phyloP scores from a whole-genome alignment of 92 coral and sea anemone species.

The Anthopleura xanthogrammica region DNA sequence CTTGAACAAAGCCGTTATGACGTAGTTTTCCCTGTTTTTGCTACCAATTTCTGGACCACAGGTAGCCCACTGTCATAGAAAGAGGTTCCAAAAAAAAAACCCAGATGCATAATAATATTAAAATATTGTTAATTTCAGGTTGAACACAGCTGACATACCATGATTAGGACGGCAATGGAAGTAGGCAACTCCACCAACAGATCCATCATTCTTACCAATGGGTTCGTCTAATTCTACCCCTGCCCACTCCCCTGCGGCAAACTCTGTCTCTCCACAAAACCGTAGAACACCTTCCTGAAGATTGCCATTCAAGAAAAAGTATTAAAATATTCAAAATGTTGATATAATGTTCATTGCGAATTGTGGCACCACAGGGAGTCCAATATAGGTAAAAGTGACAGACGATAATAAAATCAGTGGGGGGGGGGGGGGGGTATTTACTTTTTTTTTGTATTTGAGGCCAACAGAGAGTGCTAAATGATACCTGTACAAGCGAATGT shows the following conservation, averaged over 20 bases:
- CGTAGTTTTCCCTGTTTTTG: too few species aligned
- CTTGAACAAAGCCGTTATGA: not conserved
- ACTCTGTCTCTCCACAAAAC: slow-evolving; percentile 93
- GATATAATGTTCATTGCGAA: not conserved
- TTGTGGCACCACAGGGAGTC: too few species aligned
- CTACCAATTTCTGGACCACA: not conserved
- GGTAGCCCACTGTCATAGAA: not conserved
- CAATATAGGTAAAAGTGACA: too few species aligned
- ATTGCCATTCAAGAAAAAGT: not conserved
- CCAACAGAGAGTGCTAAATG: too few species aligned
- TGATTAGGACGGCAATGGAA: slow-evolving; percentile 81
- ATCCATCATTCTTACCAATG: slow-evolving; percentile 89
- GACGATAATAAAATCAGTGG: too few species aligned
- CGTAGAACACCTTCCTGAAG: slow-evolving; percentile 78
- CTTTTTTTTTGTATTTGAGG: too few species aligned
- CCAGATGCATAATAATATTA: too few species aligned
- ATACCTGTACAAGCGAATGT: too few species aligned
- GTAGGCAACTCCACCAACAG: slow-evolving; percentile 79
- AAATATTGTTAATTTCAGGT: too few species aligned
- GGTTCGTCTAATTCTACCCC: slow-evolving; percentile 89
- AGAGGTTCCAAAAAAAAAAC: not conserved
- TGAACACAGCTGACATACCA: slow-evolving; percentile 43
- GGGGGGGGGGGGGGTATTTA: too few species aligned
- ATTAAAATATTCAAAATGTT: not conserved
- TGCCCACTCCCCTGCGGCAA: slow-evolving; percentile 98